Conservation (phyloP, 1,140 invertebrate species). For the Holotrichia oblita region DNA sequence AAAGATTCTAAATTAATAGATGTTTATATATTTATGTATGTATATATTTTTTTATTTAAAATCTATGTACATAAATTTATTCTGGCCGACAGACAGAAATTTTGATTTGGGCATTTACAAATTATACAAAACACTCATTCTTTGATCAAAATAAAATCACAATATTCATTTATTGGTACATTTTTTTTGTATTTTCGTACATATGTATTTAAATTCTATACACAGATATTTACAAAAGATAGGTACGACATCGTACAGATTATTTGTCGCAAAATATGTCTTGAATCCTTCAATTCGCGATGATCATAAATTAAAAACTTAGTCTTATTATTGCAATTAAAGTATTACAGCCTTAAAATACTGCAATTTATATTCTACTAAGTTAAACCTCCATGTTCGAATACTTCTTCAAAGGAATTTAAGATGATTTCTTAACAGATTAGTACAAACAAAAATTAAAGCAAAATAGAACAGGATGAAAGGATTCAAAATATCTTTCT, state of each 20-base stretch:
- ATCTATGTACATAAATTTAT: constrained; percentile 26
- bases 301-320: constrained; percentile 25
- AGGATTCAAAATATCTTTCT: constrained; percentile 18
- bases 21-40: not conserved
- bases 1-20: constrained; percentile 29
- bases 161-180: constrained; percentile 29
- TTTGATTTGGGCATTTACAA: constrained; percentile 34
- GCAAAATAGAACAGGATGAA: not conserved
- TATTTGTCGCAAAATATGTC: constrained; percentile 7
- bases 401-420: constrained; percentile 28
- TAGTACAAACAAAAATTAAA: not conserved
- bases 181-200: constrained; percentile 29
- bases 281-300: constrained; percentile 26
- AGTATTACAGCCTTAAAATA: constrained; percentile 24
- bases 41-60: constrained; percentile 2
- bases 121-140: constrained; percentile 35
- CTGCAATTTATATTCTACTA: constrained; percentile 18
- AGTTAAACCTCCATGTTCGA: constrained; percentile 3
- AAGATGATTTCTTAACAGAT: not conserved
- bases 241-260: not conserved
- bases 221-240: constrained; percentile 25
- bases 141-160: constrained; percentile 36
- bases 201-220: not conserved
- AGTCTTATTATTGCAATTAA: not conserved
- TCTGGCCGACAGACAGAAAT: constrained; percentile 19